These are phyloP conservation scores for Beroe forskalii DNA, from an alignment of 37 sponge, comb jelly and placozoan species.

Conservation along the genomic window DNA sequence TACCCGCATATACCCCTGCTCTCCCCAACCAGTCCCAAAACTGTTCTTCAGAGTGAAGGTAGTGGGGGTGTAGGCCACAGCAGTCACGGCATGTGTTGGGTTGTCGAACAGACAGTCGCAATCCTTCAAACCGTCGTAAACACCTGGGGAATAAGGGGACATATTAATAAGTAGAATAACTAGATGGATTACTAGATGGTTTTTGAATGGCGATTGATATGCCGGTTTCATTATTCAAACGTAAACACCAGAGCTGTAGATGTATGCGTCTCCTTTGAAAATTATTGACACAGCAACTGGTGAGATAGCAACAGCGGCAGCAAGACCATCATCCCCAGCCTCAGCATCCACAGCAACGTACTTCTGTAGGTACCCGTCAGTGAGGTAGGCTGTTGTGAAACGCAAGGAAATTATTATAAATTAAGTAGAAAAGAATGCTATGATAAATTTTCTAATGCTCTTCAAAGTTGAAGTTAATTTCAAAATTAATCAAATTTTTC, in stretches of 20 bases:
- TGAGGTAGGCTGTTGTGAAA: no score
- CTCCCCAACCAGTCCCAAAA: conserved; percentile 37
- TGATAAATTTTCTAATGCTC: no score
- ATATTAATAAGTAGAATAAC: no score
- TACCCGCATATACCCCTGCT: conserved; percentile 10
- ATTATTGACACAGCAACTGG: conserved; percentile 16
- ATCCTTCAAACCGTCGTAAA: conserved; percentile 55
- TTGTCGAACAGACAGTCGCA: conserved; percentile 35
- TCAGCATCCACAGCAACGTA: conserved; percentile 6
- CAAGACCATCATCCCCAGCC: conserved; percentile 27
- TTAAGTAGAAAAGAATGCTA: not conserved
- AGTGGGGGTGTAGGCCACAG: conserved; percentile 13
- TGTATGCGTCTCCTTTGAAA: conserved; percentile 41
- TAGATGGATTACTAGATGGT: no score
- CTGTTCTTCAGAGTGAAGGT: conserved; percentile 58
- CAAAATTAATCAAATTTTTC: no score
- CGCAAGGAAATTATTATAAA: not conserved
- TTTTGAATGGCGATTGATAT: no score
- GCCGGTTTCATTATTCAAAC: no score
- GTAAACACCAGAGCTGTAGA: conserved; percentile 36
- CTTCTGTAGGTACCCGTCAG: conserved; percentile 3
- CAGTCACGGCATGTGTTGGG: conserved; percentile 1
- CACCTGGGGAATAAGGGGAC: not conserved
- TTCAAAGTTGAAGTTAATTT: no score
- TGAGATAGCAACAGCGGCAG: conserved; percentile 18